phyloP scores from a whole-genome alignment of 2,888 invertebrate species.

The Metalampra italica region DNA sequence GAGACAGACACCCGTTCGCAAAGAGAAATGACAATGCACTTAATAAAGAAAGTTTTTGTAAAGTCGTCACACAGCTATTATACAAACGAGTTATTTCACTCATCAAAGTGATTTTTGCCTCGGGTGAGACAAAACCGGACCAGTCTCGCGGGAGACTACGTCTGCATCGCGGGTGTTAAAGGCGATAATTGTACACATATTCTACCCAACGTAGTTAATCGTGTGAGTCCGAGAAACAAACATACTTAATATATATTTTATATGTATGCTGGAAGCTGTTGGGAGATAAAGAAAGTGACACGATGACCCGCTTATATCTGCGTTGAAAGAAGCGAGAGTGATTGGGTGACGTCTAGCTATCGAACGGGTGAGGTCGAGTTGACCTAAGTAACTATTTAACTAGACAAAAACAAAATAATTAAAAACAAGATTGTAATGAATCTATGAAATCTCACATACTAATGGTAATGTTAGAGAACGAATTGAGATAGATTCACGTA shows the following conservation, averaged over 20 bases:
- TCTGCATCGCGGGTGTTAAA: slow-evolving; percentile 9
- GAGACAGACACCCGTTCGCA: slow-evolving; percentile 36
- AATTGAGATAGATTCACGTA: too few relatives aligned
- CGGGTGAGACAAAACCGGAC: slow-evolving; percentile 28
- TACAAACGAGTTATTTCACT: slow-evolving; percentile 52
- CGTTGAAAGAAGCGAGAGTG: slow-evolving; percentile 55
- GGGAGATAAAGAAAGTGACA: slow-evolving; percentile 65
- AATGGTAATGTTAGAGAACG: too few relatives aligned
- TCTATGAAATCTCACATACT: neutral
- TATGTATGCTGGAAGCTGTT: slow-evolving; percentile 30
- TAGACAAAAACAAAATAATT: neutral
- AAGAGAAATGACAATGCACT: slow-evolving; percentile 71
- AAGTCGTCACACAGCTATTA: slow-evolving; percentile 56
- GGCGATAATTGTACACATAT: slow-evolving; percentile 8
- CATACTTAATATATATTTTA: slow-evolving; percentile 2
- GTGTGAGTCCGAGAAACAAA: slow-evolving; percentile 2
- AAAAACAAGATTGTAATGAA: neutral
- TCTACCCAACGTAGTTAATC: slow-evolving; percentile 2
- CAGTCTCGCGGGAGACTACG: slow-evolving; percentile 5
- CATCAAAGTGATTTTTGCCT: slow-evolving; percentile 24
- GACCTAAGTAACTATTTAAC: slow-evolving; percentile 15
- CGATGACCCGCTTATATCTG: slow-evolving; percentile 47
- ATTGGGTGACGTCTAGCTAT: slow-evolving; percentile 38
- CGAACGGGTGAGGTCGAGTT: slow-evolving; percentile 9
- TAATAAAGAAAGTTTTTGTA: slow-evolving; percentile 64